These are phyloP conservation scores for Seira musarum DNA, from an alignment of 2,888 invertebrate species.

Conservation along the genomic window DNA sequence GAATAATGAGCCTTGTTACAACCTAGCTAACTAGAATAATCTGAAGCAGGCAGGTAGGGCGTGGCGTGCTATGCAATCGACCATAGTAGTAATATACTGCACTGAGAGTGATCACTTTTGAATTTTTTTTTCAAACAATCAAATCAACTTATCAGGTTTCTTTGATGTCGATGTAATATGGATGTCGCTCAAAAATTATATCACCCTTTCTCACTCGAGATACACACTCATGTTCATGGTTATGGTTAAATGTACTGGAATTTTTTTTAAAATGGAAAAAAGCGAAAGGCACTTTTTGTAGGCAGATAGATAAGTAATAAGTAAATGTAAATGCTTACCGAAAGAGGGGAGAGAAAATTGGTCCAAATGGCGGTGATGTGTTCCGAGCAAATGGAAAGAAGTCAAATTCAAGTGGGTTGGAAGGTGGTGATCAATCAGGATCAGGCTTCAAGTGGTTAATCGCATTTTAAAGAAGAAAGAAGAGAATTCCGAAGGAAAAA, in stretches of 20 bases:
- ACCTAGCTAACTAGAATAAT: conserved; percentile 18
- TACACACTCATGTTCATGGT: conserved; percentile 18
- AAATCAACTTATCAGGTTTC: conserved; percentile 13
- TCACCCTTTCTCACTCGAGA: background rate
- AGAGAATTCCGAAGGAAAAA: conserved; percentile 2
- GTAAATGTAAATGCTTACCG: background rate
- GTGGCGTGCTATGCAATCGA: conserved; percentile 18
- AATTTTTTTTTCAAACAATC: conserved; percentile 14
- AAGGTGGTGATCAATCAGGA: no score
- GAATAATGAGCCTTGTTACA: conserved; percentile 18
- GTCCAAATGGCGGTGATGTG: background rate
- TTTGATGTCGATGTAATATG: no score
- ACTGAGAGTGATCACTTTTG: background rate
- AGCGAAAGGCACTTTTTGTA: conserved; percentile 1
- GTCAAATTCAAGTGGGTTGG: background rate
- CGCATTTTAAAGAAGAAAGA: conserved; percentile 5
- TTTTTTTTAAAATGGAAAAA: conserved; percentile 13
- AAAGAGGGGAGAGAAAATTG: background rate
- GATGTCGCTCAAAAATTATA: conserved; percentile 14
- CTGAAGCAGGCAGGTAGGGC: conserved; percentile 20
- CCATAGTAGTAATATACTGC: background rate
- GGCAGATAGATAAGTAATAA: background rate
- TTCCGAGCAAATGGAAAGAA: conserved; percentile 1
- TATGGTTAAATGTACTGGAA: conserved; percentile 19
- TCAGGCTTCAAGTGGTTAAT: background rate